A percentile compares a stretch with the other conserved stretches of the same genome.
These are phyloP conservation scores for Dufourea novaeangliae DNA, from an alignment of 1,140 invertebrate species.

Conservation along the genomic window DNA sequence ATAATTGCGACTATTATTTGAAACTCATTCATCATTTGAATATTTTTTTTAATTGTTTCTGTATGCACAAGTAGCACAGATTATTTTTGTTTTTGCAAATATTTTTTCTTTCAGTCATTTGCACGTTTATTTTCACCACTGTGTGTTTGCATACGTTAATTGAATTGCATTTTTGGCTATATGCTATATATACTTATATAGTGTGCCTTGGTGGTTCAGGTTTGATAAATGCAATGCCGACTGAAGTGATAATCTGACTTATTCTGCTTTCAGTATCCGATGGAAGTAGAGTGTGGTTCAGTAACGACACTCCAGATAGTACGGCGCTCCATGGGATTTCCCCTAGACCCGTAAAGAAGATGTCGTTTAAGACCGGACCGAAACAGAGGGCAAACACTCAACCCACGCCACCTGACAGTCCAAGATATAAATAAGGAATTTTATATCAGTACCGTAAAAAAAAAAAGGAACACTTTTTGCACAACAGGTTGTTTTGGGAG, in stretches of 20 bases:
- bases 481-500: slow-evolving; percentile 43
- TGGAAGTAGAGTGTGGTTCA: slow-evolving; percentile 80
- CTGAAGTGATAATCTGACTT: background rate
- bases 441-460: slow-evolving; percentile 27
- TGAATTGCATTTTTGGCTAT: slow-evolving; percentile 18
- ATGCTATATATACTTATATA: background rate
- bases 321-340: slow-evolving; percentile 81
- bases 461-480: slow-evolving; percentile 43
- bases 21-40: background rate
- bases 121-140: slow-evolving; percentile 41
- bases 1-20: background rate
- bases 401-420: slow-evolving; percentile 79
- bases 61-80: slow-evolving; percentile 6
- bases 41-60: background rate
- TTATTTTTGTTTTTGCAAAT: background rate
- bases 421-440: slow-evolving; percentile 77
- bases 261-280: slow-evolving; percentile 74
- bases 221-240: background rate
- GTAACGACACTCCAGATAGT: slow-evolving; percentile 76
- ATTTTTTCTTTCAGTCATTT: slow-evolving; percentile 14
- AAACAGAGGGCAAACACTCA: slow-evolving; percentile 75
- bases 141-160: slow-evolving; percentile 26
- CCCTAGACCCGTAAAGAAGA: slow-evolving; percentile 82
- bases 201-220: background rate
- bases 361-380: slow-evolving; percentile 80